These are phyloP conservation scores for Rhopalosiphum padi DNA, from an alignment of 1,140 invertebrate species.

Conservation along the genomic window DNA sequence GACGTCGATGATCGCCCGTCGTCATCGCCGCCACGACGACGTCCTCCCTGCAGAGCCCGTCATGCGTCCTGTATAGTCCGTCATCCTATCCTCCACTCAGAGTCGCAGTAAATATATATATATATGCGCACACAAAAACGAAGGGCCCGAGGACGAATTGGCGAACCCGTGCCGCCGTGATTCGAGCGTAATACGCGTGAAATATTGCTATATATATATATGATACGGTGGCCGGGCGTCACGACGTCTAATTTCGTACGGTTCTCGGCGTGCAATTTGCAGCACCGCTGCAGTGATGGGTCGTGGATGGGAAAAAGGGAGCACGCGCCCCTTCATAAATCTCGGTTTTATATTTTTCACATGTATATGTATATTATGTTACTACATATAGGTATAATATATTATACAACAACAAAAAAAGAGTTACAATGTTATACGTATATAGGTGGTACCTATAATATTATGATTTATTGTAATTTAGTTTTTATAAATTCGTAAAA, in stretches of 20 bases:
- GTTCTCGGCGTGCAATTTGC: not conserved
- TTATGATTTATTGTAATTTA: too few relatives aligned
- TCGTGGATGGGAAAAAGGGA: not conserved
- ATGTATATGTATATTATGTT: too few relatives aligned
- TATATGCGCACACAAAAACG: not conserved
- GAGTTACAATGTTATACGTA: too few relatives aligned
- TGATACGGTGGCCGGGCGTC: not conserved
- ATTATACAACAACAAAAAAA: not conserved
- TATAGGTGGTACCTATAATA: too few relatives aligned
- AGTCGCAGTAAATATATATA: not conserved
- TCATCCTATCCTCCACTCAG: not conserved
- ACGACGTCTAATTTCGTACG: not conserved
- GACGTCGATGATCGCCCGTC: conserved; percentile 4
- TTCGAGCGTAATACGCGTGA: not conserved
- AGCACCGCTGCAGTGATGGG: not conserved
- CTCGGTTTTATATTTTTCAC: not conserved
- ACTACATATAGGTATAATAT: not conserved
- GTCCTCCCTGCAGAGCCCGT: not conserved
- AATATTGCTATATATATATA: not conserved
- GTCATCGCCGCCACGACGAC: not conserved
- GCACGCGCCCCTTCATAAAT: not conserved
- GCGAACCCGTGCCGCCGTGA: not conserved
- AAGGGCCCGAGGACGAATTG: conserved; percentile 10
- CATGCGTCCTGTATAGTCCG: not conserved
- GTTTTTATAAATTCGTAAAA: too few relatives aligned